These are phyloP conservation scores for Pomatostomus ruficeps DNA, from an alignment of 2,113 vertebrate genomes.

Conservation along the genomic window DNA sequence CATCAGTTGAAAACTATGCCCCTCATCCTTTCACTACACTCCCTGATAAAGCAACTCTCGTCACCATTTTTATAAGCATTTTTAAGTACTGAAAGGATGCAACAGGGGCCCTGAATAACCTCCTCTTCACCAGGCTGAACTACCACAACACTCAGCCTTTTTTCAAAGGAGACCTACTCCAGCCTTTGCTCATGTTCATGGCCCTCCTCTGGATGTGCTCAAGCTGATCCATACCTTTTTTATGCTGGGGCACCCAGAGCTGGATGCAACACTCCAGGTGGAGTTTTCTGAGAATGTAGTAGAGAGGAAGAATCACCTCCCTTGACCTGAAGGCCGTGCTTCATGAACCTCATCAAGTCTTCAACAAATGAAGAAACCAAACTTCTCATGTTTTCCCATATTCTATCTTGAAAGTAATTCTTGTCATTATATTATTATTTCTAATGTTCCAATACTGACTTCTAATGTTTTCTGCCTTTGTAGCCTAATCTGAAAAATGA, in stretches of 20 bases:
- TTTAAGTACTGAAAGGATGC: not conserved
- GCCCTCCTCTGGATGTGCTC: not conserved
- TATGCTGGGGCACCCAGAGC: not conserved
- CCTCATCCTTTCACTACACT: not conserved
- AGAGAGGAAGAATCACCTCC: not conserved
- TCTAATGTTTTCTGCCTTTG: not conserved
- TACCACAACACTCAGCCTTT: not conserved
- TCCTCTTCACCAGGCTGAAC: not conserved
- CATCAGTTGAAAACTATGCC: not conserved
- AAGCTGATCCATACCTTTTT: not conserved
- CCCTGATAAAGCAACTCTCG: not conserved
- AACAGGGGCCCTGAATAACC: rapidly evolving
- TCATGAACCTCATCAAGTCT: not conserved
- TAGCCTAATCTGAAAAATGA: not conserved
- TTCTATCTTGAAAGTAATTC: not conserved
- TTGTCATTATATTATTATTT: not conserved
- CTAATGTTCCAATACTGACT: not conserved
- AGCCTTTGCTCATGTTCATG: not conserved
- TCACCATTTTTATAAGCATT: not conserved
- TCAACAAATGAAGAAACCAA: not conserved
- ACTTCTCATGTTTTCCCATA: not conserved
- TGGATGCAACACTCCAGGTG: not conserved
- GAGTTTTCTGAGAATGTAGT: rapidly evolving
- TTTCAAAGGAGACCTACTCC: not conserved
- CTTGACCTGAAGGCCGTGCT: not conserved